Evolutionary conservation across 2,113 vertebrate species (phyloP).

Genomic region (Notarius lentiginosus): DNA sequence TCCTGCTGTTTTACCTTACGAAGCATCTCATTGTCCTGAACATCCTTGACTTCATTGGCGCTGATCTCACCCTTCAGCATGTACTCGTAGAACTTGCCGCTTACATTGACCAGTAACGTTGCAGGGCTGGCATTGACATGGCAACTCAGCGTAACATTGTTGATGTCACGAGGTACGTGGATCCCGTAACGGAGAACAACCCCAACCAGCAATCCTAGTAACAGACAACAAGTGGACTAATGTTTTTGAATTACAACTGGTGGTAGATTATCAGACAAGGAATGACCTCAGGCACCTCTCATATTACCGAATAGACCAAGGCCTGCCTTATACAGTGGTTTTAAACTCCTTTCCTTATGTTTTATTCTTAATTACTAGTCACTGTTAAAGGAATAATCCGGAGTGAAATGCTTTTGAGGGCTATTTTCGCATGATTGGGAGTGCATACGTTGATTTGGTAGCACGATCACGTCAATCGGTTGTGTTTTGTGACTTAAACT

Average conservation of each 20-base stretch:
- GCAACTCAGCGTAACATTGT: slow-evolving; percentile 85
- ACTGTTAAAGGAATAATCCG: too few species aligned
- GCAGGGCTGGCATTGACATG: slow-evolving; percentile 86
- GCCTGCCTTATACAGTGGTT: not conserved
- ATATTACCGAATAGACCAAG: not conserved
- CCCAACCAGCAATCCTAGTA: slow-evolving; percentile 85
- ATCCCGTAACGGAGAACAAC: slow-evolving; percentile 92
- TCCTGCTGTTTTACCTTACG: slow-evolving; percentile 80
- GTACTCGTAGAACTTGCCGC: slow-evolving; percentile 94
- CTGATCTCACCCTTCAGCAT: slow-evolving; percentile 90
- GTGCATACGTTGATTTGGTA: too few species aligned
- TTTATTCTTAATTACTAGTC: not conserved
- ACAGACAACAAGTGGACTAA: not conserved
- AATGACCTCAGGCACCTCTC: not conserved
- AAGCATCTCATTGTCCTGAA: slow-evolving; percentile 96
- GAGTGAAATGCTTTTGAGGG: too few species aligned
- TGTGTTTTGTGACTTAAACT: too few species aligned
- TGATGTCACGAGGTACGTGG: slow-evolving; percentile 86
- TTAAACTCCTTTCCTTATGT: not conserved
- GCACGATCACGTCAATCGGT: too few species aligned
- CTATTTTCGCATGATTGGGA: too few species aligned
- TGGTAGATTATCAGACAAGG: not conserved
- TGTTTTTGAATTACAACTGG: not conserved
- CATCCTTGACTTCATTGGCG: slow-evolving; percentile 78
- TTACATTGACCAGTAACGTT: slow-evolving; percentile 90